A percentile compares a stretch with the other conserved stretches of the same genome.
Conservation (phyloP, 2,888 invertebrate genomes). For the Megaustenia siamemsis region DNA sequence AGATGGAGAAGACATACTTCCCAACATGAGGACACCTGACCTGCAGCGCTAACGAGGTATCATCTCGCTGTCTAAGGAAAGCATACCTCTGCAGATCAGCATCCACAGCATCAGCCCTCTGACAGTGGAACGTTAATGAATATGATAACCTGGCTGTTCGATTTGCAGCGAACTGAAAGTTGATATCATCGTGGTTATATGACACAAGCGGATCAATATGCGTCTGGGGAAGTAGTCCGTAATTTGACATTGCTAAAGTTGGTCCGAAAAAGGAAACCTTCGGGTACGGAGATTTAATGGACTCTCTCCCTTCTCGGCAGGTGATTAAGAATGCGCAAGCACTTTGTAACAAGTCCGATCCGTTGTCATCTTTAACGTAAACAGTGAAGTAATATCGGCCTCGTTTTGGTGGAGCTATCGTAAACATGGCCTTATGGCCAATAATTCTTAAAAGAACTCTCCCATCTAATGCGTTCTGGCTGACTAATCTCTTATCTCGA, state of each 20-base stretch:
- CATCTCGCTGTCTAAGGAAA: slow-evolving; percentile 72
- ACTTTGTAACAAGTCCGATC: slow-evolving; percentile 76
- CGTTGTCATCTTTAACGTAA: slow-evolving; percentile 77
- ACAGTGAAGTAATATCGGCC: slow-evolving; percentile 81
- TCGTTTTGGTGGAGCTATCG: slow-evolving; percentile 79
- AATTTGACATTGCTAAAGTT: slow-evolving; percentile 67
- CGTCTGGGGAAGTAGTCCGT: slow-evolving; percentile 69
- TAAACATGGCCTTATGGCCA: slow-evolving; percentile 77
- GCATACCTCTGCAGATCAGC: slow-evolving; percentile 71
- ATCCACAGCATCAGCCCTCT: slow-evolving; percentile 67
- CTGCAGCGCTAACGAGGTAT: slow-evolving; percentile 71
- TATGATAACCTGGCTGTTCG: slow-evolving; percentile 67
- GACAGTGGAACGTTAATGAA: slow-evolving; percentile 72
- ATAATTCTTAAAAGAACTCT: slow-evolving; percentile 73
- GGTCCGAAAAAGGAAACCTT: slow-evolving; percentile 74
- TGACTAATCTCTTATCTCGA: slow-evolving; percentile 66
- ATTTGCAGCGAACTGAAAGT: slow-evolving; percentile 70
- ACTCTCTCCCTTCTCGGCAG: slow-evolving; percentile 70
- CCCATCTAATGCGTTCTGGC: slow-evolving; percentile 68
- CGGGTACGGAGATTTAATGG: slow-evolving; percentile 71
- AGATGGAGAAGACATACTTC: slow-evolving; percentile 77
- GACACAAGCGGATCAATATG: slow-evolving; percentile 72
- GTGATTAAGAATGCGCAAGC: slow-evolving; percentile 77
- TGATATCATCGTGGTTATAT: slow-evolving; percentile 70
- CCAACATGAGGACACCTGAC: slow-evolving; percentile 75